These are phyloP conservation scores for Petrolisthes manimaculis DNA, from an alignment of 2,888 invertebrate genomes.

Conservation along the genomic window DNA sequence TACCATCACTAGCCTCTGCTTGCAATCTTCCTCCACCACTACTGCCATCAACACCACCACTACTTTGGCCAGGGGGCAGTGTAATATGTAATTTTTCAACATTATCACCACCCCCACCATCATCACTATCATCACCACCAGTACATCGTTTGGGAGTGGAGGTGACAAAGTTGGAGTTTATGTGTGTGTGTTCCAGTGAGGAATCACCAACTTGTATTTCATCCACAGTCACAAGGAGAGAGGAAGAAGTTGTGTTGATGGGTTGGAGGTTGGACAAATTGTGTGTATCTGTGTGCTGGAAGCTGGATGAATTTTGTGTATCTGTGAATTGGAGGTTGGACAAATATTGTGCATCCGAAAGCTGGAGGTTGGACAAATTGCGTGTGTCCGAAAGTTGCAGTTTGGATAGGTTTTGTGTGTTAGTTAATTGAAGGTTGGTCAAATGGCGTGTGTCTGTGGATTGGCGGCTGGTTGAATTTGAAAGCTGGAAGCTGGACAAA, in stretches of 20 bases:
- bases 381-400: no score
- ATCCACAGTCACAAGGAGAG: background rate
- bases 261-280: background rate
- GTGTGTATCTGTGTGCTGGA: background rate
- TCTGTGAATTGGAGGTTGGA: constrained; percentile 4
- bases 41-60: background rate
- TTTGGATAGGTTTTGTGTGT: no score
- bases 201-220: background rate
- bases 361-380: no score
- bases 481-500: no score
- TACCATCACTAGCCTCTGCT: no score
- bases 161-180: background rate
- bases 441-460: no score
- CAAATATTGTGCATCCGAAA: background rate
- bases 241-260: no score
- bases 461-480: no score
- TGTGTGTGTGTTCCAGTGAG: no score
- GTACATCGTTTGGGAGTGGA: constrained; percentile 32
- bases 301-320: background rate
- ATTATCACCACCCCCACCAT: no score
- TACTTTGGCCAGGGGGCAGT: background rate
- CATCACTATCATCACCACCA: background rate
- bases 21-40: no score
- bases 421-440: no score
- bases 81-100: background rate